These are phyloP conservation scores for Onychomys arenicola DNA, from an alignment of 2,797 vertebrate species.

Conservation along the genomic window DNA sequence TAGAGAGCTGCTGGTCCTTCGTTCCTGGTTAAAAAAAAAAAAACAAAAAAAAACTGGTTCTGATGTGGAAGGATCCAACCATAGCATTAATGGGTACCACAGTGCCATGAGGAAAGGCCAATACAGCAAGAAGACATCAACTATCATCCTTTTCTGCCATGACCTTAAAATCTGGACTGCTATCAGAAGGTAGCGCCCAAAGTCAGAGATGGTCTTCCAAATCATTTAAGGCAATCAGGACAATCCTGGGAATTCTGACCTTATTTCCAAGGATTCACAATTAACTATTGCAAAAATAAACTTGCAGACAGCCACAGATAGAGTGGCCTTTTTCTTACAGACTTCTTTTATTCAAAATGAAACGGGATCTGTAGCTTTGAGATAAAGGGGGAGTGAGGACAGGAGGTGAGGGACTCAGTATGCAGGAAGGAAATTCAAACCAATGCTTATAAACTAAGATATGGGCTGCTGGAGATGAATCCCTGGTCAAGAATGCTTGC, in stretches of 20 bases:
- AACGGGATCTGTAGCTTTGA: background rate
- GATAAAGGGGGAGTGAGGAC: background rate
- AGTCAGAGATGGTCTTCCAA: background rate
- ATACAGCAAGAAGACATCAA: background rate
- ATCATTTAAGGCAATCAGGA: background rate
- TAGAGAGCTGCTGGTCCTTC: background rate
- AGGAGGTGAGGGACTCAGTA: background rate
- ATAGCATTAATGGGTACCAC: background rate
- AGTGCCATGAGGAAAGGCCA: background rate
- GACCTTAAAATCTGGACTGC: background rate
- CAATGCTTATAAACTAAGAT: background rate
- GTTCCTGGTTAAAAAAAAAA: background rate
- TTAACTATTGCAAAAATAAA: conserved; percentile 35
- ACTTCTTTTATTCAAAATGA: background rate
- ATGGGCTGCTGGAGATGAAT: background rate
- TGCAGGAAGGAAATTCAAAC: background rate
- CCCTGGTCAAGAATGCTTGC: background rate
- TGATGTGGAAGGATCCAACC: background rate
- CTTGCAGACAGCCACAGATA: background rate
- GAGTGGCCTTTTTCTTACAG: background rate
- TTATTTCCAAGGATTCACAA: conserved; percentile 27
- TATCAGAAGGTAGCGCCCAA: background rate
- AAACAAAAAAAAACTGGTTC: background rate
- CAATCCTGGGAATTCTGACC: background rate
- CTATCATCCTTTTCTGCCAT: background rate